A percentile compares a stretch with the other conserved stretches of the same genome.
These are phyloP conservation scores for Vombatus ursinus DNA, from an alignment of 2,113 vertebrate genomes.

Conservation along the genomic window DNA sequence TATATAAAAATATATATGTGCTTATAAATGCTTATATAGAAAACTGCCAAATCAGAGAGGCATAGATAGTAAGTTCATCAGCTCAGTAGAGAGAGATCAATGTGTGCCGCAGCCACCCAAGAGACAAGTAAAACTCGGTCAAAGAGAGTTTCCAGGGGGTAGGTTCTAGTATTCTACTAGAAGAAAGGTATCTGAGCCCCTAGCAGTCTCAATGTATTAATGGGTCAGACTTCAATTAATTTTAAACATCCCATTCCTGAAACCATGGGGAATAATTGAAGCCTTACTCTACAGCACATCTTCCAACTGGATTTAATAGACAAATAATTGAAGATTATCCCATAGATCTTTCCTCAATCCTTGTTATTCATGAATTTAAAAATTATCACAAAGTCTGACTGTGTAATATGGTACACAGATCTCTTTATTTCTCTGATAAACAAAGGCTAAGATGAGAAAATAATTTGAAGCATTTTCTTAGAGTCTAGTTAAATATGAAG, in stretches of 20 bases:
- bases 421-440: conserved; percentile 14
- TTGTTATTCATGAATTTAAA: not conserved
- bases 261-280: not conserved
- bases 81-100: not conserved
- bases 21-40: not conserved
- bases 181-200: not conserved
- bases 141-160: not conserved
- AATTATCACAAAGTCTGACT: not conserved
- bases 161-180: not conserved
- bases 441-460: not conserved
- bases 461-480: not conserved
- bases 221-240: not conserved
- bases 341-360: not conserved
- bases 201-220: not conserved
- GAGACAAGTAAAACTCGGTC: not conserved
- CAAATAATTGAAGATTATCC: not conserved
- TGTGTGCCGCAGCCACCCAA: not conserved
- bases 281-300: too few species aligned
- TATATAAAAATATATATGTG: not conserved
- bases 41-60: not conserved
- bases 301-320: not conserved
- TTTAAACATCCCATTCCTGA: not conserved
- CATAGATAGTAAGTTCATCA: not conserved
- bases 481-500: conserved; percentile 3
- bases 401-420: not conserved